Evolutionary conservation across 2,113 vertebrate species (phyloP).

Genomic region (Microcebus ravelobensis): DNA sequence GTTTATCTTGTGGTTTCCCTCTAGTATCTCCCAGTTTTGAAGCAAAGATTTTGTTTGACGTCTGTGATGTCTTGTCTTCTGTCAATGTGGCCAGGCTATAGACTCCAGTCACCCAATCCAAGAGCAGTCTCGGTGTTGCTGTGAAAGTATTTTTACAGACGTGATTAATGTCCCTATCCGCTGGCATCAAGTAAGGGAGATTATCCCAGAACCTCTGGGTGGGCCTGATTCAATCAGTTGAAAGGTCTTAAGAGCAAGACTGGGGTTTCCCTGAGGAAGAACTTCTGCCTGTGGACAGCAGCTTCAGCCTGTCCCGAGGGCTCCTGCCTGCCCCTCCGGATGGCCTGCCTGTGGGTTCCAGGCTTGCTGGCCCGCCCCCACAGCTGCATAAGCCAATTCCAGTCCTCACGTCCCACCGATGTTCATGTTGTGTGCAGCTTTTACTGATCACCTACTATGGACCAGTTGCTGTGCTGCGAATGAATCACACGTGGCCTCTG

Average conservation of each 20-base stretch:
- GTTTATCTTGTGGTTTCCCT: not conserved
- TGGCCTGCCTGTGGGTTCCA: not conserved
- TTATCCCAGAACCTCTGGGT: not conserved
- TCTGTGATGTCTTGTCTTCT: not conserved
- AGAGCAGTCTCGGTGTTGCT: not conserved
- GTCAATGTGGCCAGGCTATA: not conserved
- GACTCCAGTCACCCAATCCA: not conserved
- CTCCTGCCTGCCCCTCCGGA: not conserved
- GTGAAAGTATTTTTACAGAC: not conserved
- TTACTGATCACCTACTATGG: not conserved
- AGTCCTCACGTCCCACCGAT: not conserved
- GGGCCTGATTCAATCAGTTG: not conserved
- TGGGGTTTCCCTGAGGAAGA: not conserved
- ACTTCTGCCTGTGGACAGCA: not conserved
- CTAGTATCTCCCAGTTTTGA: not conserved
- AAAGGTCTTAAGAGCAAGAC: not conserved
- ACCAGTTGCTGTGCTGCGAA: not conserved
- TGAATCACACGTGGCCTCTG: not conserved
- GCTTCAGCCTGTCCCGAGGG: not conserved
- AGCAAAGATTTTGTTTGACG: not conserved
- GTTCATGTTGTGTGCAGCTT: not conserved
- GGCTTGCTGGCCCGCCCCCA: not conserved
- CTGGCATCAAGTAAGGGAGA: not conserved
- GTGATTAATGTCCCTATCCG: not conserved
- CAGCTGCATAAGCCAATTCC: not conserved